Base-by-base conservation (phyloP, 2,797 vertebrate species). In the Acanthurus lineatus region DNA sequence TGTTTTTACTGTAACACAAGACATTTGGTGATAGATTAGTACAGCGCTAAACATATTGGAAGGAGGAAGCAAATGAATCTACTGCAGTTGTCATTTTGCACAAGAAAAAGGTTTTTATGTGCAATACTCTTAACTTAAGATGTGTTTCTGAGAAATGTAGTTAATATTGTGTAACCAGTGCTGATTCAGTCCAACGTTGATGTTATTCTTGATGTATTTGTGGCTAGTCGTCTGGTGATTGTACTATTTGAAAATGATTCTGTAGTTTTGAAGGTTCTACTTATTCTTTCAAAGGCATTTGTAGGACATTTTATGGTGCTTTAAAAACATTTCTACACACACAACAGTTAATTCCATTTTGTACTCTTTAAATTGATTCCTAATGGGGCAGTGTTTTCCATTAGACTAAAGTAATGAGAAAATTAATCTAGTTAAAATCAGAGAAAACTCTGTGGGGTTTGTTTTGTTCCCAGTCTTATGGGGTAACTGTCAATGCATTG, bases 101-200 rank as follows among this genome's bases (percentile, higher is more conserved):
- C 88, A 77, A 59, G 44, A 49, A 71, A 35, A 62, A 51, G 49
- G 48, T 84, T 81, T 87, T 69, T 42, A 73, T 82, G 62, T 76
- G 45, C 53, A 40, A 72, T 69, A 54, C 16, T 76, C 45, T 79
- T 57, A 53, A 20, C 15, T 44, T 76, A 82, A 9, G 65, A 76
- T 59, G 7, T 81, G 82, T 90, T 86, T 81, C 65, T 77, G 75
- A 90, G 45, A 85, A 74, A 77, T 68, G 48, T 72, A 63, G 69
- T 75, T 68, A 22, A 59, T 69, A 42, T 53, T 69, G 40, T 76
- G 75, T 72, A 69, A 73, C 35, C 38, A 61, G 35, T 69, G 20
- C 42, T 68, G 64, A n/a, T 75, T 66, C 28, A 74, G 19, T 61
- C 58, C 63, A 40, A 69, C 25, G 61, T 73, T 9, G 61, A 54